These are phyloP conservation scores for Melanotaenia trifasciata DNA, from an alignment of 2,797 vertebrate genomes.

Conservation along the genomic window DNA sequence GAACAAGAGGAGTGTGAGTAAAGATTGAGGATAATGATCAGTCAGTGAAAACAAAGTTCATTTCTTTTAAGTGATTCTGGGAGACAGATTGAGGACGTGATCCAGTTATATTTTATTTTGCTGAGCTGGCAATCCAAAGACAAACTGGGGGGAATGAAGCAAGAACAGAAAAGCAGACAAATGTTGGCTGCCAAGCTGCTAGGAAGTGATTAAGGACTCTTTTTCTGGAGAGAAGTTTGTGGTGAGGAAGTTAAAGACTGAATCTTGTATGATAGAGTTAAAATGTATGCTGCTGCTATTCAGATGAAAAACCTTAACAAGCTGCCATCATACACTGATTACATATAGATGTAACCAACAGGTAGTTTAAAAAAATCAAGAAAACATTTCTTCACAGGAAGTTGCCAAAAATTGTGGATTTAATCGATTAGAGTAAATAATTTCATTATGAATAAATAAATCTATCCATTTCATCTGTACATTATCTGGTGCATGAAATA, in stretches of 20 bases:
- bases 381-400: background rate
- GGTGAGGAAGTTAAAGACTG: constrained; percentile 4
- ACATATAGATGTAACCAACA: too few relatives aligned
- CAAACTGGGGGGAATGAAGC: constrained; percentile 27
- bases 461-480: too few relatives aligned
- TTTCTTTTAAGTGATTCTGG: constrained; percentile 29
- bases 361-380: background rate
- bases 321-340: background rate
- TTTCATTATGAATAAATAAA: too few relatives aligned
- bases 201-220: constrained; percentile 37
- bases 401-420: too few relatives aligned
- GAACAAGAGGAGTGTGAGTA: background rate
- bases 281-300: background rate
- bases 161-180: constrained; percentile 34
- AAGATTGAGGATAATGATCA: constrained; percentile 15
- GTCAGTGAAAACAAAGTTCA: constrained; percentile 19
- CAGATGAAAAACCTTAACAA: constrained; percentile 1
- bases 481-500: too few relatives aligned
- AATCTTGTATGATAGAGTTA: background rate
- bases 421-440: too few relatives aligned
- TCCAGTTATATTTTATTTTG: constrained; percentile 46
- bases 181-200: constrained; percentile 39
- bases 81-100: constrained; percentile 46
- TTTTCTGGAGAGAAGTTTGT: constrained; percentile 3
- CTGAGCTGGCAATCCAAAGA: constrained; percentile 52